Base-by-base conservation (phyloP, 1,140 invertebrate species). In the Zaprionus davidi region DNA sequence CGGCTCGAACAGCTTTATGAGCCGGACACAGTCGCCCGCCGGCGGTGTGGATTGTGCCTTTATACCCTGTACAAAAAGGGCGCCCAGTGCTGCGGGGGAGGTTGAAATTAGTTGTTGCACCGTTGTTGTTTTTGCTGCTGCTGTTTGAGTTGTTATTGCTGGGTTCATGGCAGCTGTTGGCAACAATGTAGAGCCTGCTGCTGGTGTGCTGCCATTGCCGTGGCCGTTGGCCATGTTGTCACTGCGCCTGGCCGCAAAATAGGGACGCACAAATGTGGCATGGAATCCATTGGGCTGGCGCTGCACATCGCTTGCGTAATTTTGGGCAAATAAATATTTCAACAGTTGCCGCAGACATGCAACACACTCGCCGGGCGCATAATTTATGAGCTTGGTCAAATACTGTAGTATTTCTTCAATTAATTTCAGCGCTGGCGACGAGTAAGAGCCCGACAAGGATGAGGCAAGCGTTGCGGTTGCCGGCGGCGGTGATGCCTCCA, bases 1-100 rank as follows among this genome's bases (percentile, higher is more conserved):
- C 1, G 97, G 96, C 91, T 98, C 97, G 93, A 98, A 98, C 41
- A 98, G 94, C 76, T 96, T 95, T 71, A 98, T 97, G 80, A 92
- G 85, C 77, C 81, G 83, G n/a, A 59, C 84, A 65, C 81, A 91
- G 13, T 92, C 83, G 15, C 79, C 79, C 58, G 70, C 22, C 24
- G 76, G 90, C 59, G 81, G 90, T 53, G 79, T 79, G 46, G 72
- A 64, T 60, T 41, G 38, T 59, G 81, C 64, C 64, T 83, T 78
- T 67, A 92, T 71, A 58, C 91, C 90, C 57, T 71, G 81, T n/a
- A 78, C 79, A 88, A 92, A 92, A 53, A 92, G 76, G 44, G 46
- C 12, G 51, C 84, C 87, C 68, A 92, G 65, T 2, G 65, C 67
- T 36, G 56, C 63, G 36, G 81, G 55, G 31, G 41, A 57, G 28